Evolutionary conservation across 2,797 vertebrate species (phyloP), one percentile per base, ranked within the genome.

Genomic region (Oryzias sinensis): DNA sequence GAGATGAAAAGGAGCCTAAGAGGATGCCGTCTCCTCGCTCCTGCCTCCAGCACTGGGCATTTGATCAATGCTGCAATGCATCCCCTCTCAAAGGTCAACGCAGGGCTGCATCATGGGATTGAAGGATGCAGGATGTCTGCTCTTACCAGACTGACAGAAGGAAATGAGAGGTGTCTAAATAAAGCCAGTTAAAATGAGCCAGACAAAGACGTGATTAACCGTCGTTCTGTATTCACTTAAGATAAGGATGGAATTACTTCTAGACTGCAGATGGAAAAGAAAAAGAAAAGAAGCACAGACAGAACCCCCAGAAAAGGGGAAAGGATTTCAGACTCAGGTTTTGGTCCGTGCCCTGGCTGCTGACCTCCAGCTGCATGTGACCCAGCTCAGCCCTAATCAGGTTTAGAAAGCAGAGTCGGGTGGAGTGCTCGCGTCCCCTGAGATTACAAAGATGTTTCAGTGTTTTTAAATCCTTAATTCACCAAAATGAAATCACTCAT

Each of bases 101-200:
- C 27, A 72, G 82, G 70, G 68, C 80, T 73, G 79, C 70, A 63
- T 80, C 67, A 17, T 49, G 72, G 84, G 87, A 89, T 90, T 89
- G 84, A 72, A 68, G 72, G 84, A 86, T 79, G 75, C 83, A 86
- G 76, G 80, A 89, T 72, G 85, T 89, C 86, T 87, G 81, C 70
- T 67, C 64, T 76, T 69, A 61, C 79, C 60, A 74, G 75, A 72
- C 72, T 40, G 64, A 61, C 52, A 53, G 62, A 78, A 89, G 91
- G 92, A 92, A 93, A 93, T 93, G 86, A 93, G 88, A 84, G 84
- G 86, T 91, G 86, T 92, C 87, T 87, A 80, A 70, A 79, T 86
- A 90, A 91, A 92, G 87, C 85, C 85, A 49, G 59, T 84, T 76
- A 70, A 90, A 92, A 91, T 91, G 89, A 91, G 75, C 67, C 70